These are phyloP conservation scores for Syrphus vitripennis DNA, from an alignment of 2,888 invertebrate genomes.

Conservation along the genomic window DNA sequence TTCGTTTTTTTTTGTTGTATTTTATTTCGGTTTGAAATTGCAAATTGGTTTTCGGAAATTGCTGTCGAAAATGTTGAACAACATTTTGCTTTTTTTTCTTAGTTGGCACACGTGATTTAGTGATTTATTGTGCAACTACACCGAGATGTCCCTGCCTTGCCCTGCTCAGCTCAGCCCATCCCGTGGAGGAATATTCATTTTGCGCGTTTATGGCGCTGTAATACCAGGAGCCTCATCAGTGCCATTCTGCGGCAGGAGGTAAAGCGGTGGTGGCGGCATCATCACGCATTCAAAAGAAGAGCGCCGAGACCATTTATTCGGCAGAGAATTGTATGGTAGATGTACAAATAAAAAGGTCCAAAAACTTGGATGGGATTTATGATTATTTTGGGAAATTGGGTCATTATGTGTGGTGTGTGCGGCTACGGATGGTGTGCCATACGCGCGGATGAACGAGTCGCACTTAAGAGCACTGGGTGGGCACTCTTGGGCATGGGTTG, in stretches of 20 bases:
- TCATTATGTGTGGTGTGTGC: constrained; percentile 64
- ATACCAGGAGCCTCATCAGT: constrained; percentile 38
- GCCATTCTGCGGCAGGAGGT: background rate
- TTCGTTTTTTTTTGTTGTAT: background rate
- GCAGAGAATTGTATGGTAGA: background rate
- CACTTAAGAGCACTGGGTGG: constrained; percentile 45
- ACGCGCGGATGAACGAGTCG: constrained; percentile 41
- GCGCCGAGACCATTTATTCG: constrained; percentile 10
- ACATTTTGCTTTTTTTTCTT: constrained; percentile 7
- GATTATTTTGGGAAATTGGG: constrained; percentile 71
- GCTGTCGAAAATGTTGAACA: constrained; percentile 51
- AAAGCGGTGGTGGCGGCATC: too few relatives aligned
- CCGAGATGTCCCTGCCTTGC: background rate
- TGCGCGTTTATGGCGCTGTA: constrained; percentile 31
- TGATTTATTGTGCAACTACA: constrained; percentile 49
- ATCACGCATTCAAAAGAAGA: constrained; percentile 31
- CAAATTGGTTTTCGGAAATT: constrained; percentile 63
- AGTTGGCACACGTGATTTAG: constrained; percentile 44
- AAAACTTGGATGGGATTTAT: constrained; percentile 65
- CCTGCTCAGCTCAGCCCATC: too few relatives aligned
- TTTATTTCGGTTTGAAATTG: constrained; percentile 51
- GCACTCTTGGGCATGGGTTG: constrained; percentile 21
- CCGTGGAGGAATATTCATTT: background rate
- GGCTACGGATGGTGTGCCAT: constrained; percentile 45
- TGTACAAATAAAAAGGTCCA: constrained; percentile 8